phyloP scores from a whole-genome alignment of 2,113 vertebrate genomes.

The Tupaia tana region DNA sequence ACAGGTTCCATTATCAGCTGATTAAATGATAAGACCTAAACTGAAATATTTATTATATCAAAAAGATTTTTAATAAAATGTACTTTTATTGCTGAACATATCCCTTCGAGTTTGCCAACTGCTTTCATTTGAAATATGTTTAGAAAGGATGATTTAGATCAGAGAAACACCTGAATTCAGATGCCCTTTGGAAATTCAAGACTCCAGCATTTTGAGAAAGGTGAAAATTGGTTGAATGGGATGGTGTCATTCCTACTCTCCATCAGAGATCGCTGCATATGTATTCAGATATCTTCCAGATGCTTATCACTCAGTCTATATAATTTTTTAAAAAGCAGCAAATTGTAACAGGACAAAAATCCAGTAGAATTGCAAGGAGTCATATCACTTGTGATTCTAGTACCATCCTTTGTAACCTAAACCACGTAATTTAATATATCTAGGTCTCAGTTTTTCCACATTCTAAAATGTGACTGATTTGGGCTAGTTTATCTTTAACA shows the following conservation, averaged over 20 bases:
- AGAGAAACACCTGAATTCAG: neutral
- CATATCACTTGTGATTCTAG: neutral
- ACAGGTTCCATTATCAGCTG: neutral
- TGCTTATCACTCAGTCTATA: neutral
- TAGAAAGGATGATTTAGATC: slow-evolving; percentile 32
- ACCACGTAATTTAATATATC: slow-evolving; percentile 27
- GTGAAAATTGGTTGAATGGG: neutral
- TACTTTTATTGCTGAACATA: slow-evolving; percentile 8
- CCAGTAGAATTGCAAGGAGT: neutral
- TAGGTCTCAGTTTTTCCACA: neutral
- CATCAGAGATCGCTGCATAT: neutral
- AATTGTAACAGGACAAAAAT: neutral
- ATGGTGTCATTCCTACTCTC: neutral
- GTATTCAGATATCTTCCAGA: neutral
- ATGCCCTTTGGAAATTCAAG: neutral
- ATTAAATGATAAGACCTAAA: slow-evolving; percentile 43
- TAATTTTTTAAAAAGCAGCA: neutral
- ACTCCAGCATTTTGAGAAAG: neutral
- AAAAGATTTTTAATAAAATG: slow-evolving; percentile 50
- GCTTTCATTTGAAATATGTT: slow-evolving; percentile 24
- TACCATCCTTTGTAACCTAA: neutral
- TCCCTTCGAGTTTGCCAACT: neutral
- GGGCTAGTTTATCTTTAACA: neutral
- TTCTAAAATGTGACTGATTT: neutral
- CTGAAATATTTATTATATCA: slow-evolving; percentile 36